Base-by-base conservation (phyloP, 2,113 vertebrate species). In the Heteronetta atricapilla region DNA sequence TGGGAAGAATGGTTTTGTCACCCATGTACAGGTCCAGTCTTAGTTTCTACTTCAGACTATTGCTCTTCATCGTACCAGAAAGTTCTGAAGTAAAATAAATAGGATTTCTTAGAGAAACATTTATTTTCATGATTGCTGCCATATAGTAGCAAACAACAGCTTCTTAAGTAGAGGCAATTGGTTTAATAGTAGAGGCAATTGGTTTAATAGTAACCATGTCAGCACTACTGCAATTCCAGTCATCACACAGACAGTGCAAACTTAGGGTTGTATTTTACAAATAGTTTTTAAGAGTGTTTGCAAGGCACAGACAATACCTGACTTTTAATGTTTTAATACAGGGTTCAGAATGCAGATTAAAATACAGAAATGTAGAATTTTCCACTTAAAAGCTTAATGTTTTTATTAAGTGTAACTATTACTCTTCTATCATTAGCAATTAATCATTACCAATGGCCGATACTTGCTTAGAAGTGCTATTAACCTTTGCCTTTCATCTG, bases 401-500 rank as follows among this genome's bases (percentile, higher is more conserved):
- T 38, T 88, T 78, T 38, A n/a, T 62, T 21, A 80, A 70, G 4
- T 38, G 6, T 59, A 46, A 33, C 13, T 50, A 28, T 8, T 55
- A 11, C 19, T 66, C 16, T 7, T 33, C 11, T 23, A 7, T 11
- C 80, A n/a, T 22, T 11, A 74, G n/a, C 2, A 55, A 20, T 88
- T 6, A 8, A 2, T n/a, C 29, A 50, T 79, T 31, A 55, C 67
- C 13, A 59, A 52, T 10, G 9, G 4, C 46, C 44, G 25, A 78
- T 78, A 55, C 25, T 56, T 8, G 1, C 2, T 36, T 26, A 36
- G 20, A 77, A 74, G 11, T 77, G 13, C 19, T 25, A 16, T 11
- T 55, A 78, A 46, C 3, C 8, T 81, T 21, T 40, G 5, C 5
- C 11, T 81, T 78, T 11, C 14, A 7, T 55, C 20, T 0, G 0